phyloP scores from a whole-genome alignment of 2,797 vertebrate species.

The Pseudomugil gertrudae region DNA sequence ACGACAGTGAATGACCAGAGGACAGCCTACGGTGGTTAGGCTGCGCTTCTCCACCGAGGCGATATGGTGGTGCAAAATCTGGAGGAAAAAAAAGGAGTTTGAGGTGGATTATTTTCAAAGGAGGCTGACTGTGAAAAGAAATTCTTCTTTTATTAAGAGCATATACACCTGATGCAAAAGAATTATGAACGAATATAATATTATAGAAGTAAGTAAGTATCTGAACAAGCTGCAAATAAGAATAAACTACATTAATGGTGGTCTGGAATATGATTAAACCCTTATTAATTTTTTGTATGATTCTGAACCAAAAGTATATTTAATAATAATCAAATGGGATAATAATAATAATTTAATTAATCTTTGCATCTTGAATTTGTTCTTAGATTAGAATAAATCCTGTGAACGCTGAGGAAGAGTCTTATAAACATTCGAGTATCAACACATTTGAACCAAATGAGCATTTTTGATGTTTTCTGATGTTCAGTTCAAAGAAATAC shows the following conservation, averaged over 20 bases:
- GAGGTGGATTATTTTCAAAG: too few relatives aligned
- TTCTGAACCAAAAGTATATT: too few relatives aligned
- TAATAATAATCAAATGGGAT: too few relatives aligned
- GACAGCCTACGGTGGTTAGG: constrained; percentile 93
- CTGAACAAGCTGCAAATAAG: neutral
- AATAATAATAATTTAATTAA: too few relatives aligned
- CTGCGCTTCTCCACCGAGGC: constrained; percentile 94
- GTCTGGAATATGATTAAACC: neutral
- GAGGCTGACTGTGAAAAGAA: too few relatives aligned
- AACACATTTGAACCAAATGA: too few relatives aligned
- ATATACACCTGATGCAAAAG: neutral
- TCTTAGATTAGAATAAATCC: too few relatives aligned
- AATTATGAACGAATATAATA: neutral
- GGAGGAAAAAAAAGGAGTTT: neutral
- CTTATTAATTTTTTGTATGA: neutral
- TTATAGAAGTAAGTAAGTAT: neutral
- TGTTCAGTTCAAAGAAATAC: too few relatives aligned
- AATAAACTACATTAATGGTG: neutral
- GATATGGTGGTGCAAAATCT: constrained; percentile 98
- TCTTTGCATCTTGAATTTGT: too few relatives aligned
- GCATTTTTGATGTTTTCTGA: too few relatives aligned
- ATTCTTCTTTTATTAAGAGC: neutral
- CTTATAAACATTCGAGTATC: too few relatives aligned
- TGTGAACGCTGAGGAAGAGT: too few relatives aligned
- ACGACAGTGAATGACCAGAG: constrained; percentile 95